Evolutionary conservation across 2,888 invertebrate species (phyloP), one percentile per base, ranked within the genome.

Genomic region (Eupithecia abbreviata): DNA sequence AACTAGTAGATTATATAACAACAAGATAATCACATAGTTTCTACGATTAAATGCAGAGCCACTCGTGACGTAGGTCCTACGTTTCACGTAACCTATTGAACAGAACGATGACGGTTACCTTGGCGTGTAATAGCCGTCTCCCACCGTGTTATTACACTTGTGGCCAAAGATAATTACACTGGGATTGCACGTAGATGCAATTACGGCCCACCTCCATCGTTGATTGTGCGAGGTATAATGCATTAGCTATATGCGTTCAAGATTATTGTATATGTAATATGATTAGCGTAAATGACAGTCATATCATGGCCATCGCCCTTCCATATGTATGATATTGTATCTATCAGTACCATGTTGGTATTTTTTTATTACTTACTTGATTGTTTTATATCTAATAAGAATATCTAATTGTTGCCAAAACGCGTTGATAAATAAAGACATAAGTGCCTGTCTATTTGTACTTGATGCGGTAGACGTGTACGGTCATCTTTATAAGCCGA

Each of bases 101-200:
- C 80, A 82, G 82, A 73, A 80, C 83, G 80, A 80, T 82, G 80
- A 82, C 79, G 77, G 85, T 89, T 88, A 87, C 89, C 90, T 91
- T 90, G 89, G 84, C 79, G 66, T 79, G 84, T 90, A 90, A 90
- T 88, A 84, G 87, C 84, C 79, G 79, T 82, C 83, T 84, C 85
- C 85, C 77, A 55, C 84, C 85, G 83, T 87, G 86, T 89, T 90
- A 90, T 91, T 90, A 89, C 87, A 88, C 86, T 90, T 89, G 91
- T 88, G 89, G 88, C 85, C 85, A 88, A 87, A 89, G 86, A 90
- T 92, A 92, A 92, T 92, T 90, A 90, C 88, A 86, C 86, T 87
- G 85, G 88, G 88, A 91, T 91, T 92, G 91, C 90, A 91, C 87
- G 89, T 88, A 91, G 86, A 90, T 90, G 90, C 90, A 90, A 92